Evolutionary conservation across 2,113 vertebrate genomes (phyloP).

Genomic region (Oncorhynchus keta): DNA sequence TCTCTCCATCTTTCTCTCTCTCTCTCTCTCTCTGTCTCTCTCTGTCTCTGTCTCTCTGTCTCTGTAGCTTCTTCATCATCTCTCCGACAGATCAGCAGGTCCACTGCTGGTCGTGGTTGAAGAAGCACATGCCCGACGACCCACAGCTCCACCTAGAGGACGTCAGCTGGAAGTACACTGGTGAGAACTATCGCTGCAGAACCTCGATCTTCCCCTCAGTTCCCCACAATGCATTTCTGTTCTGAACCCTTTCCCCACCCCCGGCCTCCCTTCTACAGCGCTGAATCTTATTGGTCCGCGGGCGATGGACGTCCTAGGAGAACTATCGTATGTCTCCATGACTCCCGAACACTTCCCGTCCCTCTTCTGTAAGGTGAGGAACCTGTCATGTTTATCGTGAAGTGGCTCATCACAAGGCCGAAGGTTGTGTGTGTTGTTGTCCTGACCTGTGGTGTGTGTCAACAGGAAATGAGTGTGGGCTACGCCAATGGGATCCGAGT

Average conservation of each 20-base stretch:
- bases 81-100: constrained; percentile 98
- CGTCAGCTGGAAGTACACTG: constrained; percentile 97
- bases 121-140: constrained; percentile 85
- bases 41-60: neutral
- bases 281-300: constrained; percentile 97
- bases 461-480: constrained; percentile 98
- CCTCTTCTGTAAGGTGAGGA: constrained; percentile 92
- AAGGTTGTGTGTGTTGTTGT: neutral
- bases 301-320: constrained; percentile 92
- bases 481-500: constrained; percentile 97
- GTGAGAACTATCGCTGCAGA: constrained; percentile 53
- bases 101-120: constrained; percentile 96
- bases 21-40: too few relatives aligned
- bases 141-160: constrained; percentile 88
- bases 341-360: constrained; percentile 95
- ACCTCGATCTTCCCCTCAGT: neutral
- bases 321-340: constrained; percentile 93
- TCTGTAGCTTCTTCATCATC: constrained; percentile 93
- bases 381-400: neutral
- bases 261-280: constrained; percentile 65
- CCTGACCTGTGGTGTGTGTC: constrained; percentile 17
- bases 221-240: neutral
- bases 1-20: too few relatives aligned
- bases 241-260: neutral
- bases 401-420: neutral